Base-by-base conservation (phyloP, 2,888 invertebrate genomes). In the Orchesellides sinensis region DNA sequence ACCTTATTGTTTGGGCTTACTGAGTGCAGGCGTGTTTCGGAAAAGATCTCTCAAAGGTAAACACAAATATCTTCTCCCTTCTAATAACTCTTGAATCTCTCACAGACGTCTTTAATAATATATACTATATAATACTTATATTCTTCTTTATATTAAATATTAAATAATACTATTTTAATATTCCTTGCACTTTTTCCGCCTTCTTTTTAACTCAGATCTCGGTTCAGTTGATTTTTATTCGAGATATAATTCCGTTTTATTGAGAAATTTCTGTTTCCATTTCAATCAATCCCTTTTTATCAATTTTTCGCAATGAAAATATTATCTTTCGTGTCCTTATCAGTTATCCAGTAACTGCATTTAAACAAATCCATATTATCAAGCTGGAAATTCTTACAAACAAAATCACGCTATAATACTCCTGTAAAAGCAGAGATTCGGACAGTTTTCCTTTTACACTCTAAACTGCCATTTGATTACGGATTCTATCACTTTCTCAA, bases 41-140 rank as follows among this genome's bases (percentile, higher is more conserved):
- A 96, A 96, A 95, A 95, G 95, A 95, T 96, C 95, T 94, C 95
- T 95, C 94, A 95, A 95, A 96, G 96, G 95, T 95, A 95, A 95
- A 86, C 85, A 86, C 83, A 85, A 83, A 77, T 83, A 78, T 86
- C 85, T 85, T 87, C 85, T 85, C 87, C 85, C 85, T 87, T 83
- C 81, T 85, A 80, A 78, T 83, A 75, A 70, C 72, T 77, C 82
- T 83, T 83, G 83, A 77, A 83, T 70, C 82, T 82, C 66, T 82
- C 74, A 75, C 72, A 77, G 75, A 75, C 72, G 72, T 77, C 79
- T 74, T 79, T 73, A 77, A 90, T 89, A 89, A 90, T 79, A 83
- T 78, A 90, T 90, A 91, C 89, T 91, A 90, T 90, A 90, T 89
- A 88, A 86, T 88, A 88, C 85, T 74, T 84, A 82, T 84, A 82